Evolutionary conservation across 92 coral and sea anemone genomes (phyloP), one percentile per base, ranked within the genome.

Genomic region (Nematostella vectensis): DNA sequence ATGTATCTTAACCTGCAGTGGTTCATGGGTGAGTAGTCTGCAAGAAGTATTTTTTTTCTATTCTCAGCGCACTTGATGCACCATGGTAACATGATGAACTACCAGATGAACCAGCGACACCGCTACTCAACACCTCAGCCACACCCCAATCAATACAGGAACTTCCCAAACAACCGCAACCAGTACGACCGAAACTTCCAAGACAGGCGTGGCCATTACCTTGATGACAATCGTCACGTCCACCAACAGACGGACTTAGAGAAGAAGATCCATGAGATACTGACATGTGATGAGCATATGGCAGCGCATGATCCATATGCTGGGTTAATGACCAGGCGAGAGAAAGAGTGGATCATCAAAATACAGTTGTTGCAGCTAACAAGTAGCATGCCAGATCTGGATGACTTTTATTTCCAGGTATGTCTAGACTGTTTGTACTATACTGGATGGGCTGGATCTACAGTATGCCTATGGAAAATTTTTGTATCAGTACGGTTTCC

Each of bases 271-370:
- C 94, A 85, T 28, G 67, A 74, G 29, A 85, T 85, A 13, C 57
- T 85, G 48, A 75, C 65, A 3, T 9, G 44, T 25, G 71, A 49
- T 43, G 94, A 80, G 51, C 57, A 48, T 10, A 69, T 72, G 44
- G 79, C 63, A 21, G 62, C 48, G 3, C 71, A 50, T 38, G 93
- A 87, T 50, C 95, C 88, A 0, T 71, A 74, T 54, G 98, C 95
- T 23, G 89, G 95, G 8, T 63, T 91, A 11, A 91, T 91, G 98
- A 86, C 88, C 1, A 74, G 95, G n/a, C 62, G 85, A 61, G 98
- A 91, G 65, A 91, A 91, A 31, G 98, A 91, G 28, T 91, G 98
- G 98, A 25, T 91, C 47, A 85, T 91, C 53, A 86, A 88, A 82
- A 91, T 91, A 48, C 98, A 91, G 50, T 48, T 91, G 45, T 66